Conservation (phyloP, 2,797 vertebrate species). For the Kryptolebias ocellatus region DNA sequence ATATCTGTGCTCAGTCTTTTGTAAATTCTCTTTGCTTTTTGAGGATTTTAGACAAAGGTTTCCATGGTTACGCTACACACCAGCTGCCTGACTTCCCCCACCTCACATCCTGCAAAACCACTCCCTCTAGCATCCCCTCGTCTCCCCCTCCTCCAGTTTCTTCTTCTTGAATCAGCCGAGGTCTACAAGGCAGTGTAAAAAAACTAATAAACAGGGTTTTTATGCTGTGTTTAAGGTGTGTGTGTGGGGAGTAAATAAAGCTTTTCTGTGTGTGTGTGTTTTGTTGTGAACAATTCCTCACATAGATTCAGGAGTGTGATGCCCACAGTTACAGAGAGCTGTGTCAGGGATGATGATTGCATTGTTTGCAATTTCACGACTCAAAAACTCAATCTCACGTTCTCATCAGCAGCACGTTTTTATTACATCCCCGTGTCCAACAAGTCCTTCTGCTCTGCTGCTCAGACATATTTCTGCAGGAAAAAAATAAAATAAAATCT, state of each 20-base stretch:
- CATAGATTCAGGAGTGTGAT: constrained; percentile 62
- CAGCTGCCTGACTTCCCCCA: constrained; percentile 57
- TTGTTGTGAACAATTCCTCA: constrained; percentile 30
- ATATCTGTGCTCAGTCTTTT: constrained; percentile 2
- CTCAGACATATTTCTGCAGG: no score
- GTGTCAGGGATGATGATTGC: constrained; percentile 37
- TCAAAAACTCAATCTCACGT: constrained; percentile 21
- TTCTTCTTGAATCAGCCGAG: constrained; percentile 47
- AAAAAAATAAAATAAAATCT: no score
- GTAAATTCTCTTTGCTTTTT: constrained; percentile 30
- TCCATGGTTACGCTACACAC: constrained; percentile 78
- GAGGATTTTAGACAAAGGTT: constrained; percentile 78
- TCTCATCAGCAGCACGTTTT: constrained; percentile 16
- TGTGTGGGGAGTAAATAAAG: constrained; percentile 17
- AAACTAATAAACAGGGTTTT: constrained; percentile 59
- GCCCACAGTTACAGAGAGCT: constrained; percentile 42
- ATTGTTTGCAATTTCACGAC: constrained; percentile 58
- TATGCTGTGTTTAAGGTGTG: constrained; percentile 16
- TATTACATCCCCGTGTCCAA: not conserved
- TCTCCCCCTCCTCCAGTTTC: constrained; percentile 22
- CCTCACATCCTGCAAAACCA: constrained; percentile 27
- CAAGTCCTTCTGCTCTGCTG: not conserved
- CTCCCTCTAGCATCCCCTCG: constrained; percentile 26
- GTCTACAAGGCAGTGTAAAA: constrained; percentile 38
- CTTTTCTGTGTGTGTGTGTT: constrained; percentile 29